A percentile compares a stretch with the other conserved stretches of the same genome.
These are phyloP conservation scores for Antheraea mylitta DNA, from an alignment of 1,140 invertebrate genomes.

Conservation along the genomic window DNA sequence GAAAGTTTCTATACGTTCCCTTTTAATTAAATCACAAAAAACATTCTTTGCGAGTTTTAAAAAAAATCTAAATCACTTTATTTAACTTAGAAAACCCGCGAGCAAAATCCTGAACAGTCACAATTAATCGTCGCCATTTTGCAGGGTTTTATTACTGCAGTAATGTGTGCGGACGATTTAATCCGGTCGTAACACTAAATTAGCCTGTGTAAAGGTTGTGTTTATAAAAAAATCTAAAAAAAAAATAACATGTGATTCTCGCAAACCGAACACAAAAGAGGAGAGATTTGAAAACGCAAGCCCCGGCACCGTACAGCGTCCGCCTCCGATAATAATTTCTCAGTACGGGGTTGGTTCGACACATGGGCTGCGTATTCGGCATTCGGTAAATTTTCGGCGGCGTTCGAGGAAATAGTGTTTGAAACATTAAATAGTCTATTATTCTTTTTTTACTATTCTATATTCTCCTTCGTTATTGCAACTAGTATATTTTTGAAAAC, in stretches of 20 bases:
- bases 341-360: slow-evolving; percentile 6
- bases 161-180: slow-evolving; percentile 10
- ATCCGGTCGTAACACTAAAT: slow-evolving; percentile 15
- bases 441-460: too few relatives aligned
- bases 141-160: slow-evolving; percentile 10
- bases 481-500: too few relatives aligned
- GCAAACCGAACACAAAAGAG: slow-evolving; percentile 13
- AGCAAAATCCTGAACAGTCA: not conserved
- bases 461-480: too few relatives aligned
- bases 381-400: slow-evolving; percentile 4
- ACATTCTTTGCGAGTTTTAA: too few relatives aligned
- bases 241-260: not conserved
- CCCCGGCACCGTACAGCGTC: not conserved
- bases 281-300: slow-evolving; percentile 5
- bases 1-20: too few relatives aligned
- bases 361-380: slow-evolving; percentile 5
- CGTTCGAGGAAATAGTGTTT: not conserved
- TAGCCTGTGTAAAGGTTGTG: slow-evolving; percentile 9
- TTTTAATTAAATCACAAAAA: too few relatives aligned
- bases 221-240: not conserved
- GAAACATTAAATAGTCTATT: too few relatives aligned
- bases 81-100: not conserved
- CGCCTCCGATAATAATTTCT: slow-evolving; percentile 11
- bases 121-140: slow-evolving; percentile 9
- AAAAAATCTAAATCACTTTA: not conserved